Base-by-base conservation (phyloP, 2,797 vertebrate genomes). In the Miichthys miiuy region DNA sequence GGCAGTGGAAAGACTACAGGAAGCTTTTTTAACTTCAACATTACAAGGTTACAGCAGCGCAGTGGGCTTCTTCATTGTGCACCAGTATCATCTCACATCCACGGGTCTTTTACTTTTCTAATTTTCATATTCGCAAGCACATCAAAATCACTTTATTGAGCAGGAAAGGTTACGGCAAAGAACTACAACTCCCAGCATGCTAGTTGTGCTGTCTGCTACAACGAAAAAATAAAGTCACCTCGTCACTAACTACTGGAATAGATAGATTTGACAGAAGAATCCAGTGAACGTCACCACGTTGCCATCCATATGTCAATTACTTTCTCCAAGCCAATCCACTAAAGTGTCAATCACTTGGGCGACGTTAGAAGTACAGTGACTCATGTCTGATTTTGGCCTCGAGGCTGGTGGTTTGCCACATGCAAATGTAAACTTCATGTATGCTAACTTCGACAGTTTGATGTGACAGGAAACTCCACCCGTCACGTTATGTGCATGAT, bases 391-490 rank as follows among this genome's bases (percentile, higher is more conserved):
- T 20, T 55, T 18, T 6, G 11, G n/a, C 30, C 70, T 4, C 10
- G 2, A 11, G 34, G 3, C 27, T 16, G 8, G 25, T 55, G 63
- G 47, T 61, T 69, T 27, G 66, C 50, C 25, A 62, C 27, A 17
- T 52, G 34, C 47, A 70, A 27, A 55, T 30, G n/a, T 6, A 57
- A n/a, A n/a, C 9, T 51, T 41, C 0, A 2, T 12, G 2, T 23
- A 3, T 25, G 34, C 11, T 61, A 23, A 41, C 46, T 57, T 1
- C 52, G 73, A 41, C 56, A 25, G 62, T 66, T 72, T 3, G 1
- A 50, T 77, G 23, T 47, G 47, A 88, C 87, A 86, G 92, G 90
- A 93, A 92, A 81, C 88, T 51, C 75, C 68, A 81, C 86, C 87
- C 73, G 4, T 44, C 23, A 38, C 46, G 14, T 20, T 17, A n/a